A percentile compares a stretch with the other conserved stretches of the same genome.
Conservation (phyloP, 2,888 invertebrate species). For the Zelleria hepariella region DNA sequence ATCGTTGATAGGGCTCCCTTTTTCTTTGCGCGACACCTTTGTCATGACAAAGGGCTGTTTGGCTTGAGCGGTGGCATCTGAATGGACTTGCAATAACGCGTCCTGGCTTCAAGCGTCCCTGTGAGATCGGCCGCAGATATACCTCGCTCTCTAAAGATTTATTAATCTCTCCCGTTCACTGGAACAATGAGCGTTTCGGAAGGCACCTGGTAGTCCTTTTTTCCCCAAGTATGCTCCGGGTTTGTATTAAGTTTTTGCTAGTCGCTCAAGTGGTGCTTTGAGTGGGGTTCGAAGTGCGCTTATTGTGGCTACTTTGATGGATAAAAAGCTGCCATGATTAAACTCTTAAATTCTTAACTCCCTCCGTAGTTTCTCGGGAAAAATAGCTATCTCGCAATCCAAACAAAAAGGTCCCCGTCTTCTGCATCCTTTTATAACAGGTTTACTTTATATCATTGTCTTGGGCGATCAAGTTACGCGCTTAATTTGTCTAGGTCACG, state of each 20-base stretch:
- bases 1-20: slow-evolving; percentile 68
- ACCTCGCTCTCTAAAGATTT: slow-evolving; percentile 63
- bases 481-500: slow-evolving; percentile 68
- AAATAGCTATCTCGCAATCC: neutral
- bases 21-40: slow-evolving; percentile 71
- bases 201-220: slow-evolving; percentile 68
- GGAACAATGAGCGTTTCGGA: slow-evolving; percentile 66
- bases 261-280: slow-evolving; percentile 31
- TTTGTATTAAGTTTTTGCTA: slow-evolving; percentile 55
- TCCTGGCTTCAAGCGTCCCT: slow-evolving; percentile 60
- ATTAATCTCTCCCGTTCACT: slow-evolving; percentile 64
- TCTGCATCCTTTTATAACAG: neutral
- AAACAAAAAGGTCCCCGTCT: neutral
- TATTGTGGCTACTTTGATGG: slow-evolving; percentile 32
- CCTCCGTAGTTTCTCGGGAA: neutral
- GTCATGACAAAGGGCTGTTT: slow-evolving; percentile 70
- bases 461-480: slow-evolving; percentile 57
- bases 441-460: slow-evolving; percentile 24
- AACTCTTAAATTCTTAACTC: neutral
- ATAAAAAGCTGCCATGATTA: slow-evolving; percentile 6
- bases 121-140: slow-evolving; percentile 68
- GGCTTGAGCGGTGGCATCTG: slow-evolving; percentile 67
- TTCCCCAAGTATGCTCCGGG: slow-evolving; percentile 40
- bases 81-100: slow-evolving; percentile 70
- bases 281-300: slow-evolving; percentile 36